Conservation (phyloP, 2,888 invertebrate species). For the Drosophila algonquin region DNA sequence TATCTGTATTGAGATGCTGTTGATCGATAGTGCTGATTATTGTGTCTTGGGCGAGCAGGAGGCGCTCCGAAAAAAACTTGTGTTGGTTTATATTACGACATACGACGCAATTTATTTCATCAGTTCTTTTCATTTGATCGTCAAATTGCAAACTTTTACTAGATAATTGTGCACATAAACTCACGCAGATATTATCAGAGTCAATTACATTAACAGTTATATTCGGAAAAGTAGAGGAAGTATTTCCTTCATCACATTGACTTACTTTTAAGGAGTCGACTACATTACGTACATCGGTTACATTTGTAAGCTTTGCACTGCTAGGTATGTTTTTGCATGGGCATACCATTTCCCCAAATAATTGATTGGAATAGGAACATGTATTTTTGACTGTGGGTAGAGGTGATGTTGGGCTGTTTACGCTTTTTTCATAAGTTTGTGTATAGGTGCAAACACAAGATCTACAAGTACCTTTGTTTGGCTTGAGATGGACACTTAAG, state of each 20-base stretch:
- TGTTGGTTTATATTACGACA: slow-evolving; percentile 82
- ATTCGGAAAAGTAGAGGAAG: slow-evolving; percentile 53
- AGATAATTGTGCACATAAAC: slow-evolving; percentile 76
- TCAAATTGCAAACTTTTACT: slow-evolving; percentile 24
- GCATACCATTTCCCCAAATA: slow-evolving; percentile 56
- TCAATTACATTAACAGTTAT: slow-evolving; percentile 84
- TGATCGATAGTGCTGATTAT: slow-evolving; percentile 86
- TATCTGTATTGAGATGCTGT: slow-evolving; percentile 83
- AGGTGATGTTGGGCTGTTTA: slow-evolving; percentile 69
- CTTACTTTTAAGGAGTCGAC: slow-evolving; percentile 30
- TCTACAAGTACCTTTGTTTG: slow-evolving; percentile 81
- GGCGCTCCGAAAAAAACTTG: slow-evolving; percentile 80
- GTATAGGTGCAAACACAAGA: slow-evolving; percentile 75
- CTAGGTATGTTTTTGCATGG: slow-evolving; percentile 47
- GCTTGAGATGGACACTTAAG: slow-evolving; percentile 78
- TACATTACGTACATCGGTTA: slow-evolving; percentile 28
- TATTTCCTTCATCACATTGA: slow-evolving; percentile 11
- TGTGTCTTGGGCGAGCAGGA: slow-evolving; percentile 82
- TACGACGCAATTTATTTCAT: slow-evolving; percentile 74
- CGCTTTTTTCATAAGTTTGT: slow-evolving; percentile 63
- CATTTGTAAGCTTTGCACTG: slow-evolving; percentile 22
- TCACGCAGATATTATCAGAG: slow-evolving; percentile 84
- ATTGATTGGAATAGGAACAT: slow-evolving; percentile 53
- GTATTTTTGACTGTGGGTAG: slow-evolving; percentile 51
- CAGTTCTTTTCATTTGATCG: slow-evolving; percentile 37